Percentiles rank a stretch among this genome's conserved stretches.
Evolutionary conservation across 2,888 invertebrate genomes (phyloP).

Genomic region (Hedya salicella): DNA sequence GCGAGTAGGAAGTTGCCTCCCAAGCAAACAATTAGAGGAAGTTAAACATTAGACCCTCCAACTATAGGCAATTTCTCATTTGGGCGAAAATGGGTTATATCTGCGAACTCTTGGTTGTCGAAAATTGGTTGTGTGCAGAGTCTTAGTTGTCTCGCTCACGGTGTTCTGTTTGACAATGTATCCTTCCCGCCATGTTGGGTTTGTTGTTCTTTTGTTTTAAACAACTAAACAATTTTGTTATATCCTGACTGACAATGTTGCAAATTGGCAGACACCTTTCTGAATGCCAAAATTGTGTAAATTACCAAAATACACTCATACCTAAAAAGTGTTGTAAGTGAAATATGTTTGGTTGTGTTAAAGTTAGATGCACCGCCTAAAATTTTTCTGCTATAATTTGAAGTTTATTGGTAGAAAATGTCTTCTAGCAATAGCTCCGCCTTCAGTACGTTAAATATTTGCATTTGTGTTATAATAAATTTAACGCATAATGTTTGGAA

Average conservation of each 20-base stretch:
- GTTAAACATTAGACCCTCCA: constrained; percentile 71
- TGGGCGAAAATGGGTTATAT: constrained; percentile 52
- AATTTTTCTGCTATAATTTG: too few species aligned
- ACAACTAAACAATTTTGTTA: neutral
- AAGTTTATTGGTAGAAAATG: too few species aligned
- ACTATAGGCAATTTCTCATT: constrained; percentile 65
- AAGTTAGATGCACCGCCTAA: too few species aligned
- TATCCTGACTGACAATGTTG: neutral
- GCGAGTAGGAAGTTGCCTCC: constrained; percentile 56
- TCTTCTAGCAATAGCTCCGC: too few species aligned
- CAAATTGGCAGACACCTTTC: neutral
- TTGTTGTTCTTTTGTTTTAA: constrained; percentile 27
- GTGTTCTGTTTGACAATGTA: constrained; percentile 26
- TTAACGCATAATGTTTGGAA: too few species aligned
- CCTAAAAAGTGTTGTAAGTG: too few species aligned
- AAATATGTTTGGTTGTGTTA: too few species aligned
- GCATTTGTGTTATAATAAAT: too few species aligned
- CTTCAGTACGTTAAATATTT: too few species aligned
- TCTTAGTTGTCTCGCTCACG: constrained; percentile 3
- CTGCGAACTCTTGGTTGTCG: constrained; percentile 10
- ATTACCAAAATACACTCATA: neutral
- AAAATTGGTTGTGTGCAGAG: constrained; percentile 12
- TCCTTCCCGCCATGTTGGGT: neutral
- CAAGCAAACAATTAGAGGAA: constrained; percentile 76
- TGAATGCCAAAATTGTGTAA: neutral